These are phyloP conservation scores for Bergia puertoricense DNA, from an alignment of 92 coral and sea anemone species.

Conservation along the genomic window DNA sequence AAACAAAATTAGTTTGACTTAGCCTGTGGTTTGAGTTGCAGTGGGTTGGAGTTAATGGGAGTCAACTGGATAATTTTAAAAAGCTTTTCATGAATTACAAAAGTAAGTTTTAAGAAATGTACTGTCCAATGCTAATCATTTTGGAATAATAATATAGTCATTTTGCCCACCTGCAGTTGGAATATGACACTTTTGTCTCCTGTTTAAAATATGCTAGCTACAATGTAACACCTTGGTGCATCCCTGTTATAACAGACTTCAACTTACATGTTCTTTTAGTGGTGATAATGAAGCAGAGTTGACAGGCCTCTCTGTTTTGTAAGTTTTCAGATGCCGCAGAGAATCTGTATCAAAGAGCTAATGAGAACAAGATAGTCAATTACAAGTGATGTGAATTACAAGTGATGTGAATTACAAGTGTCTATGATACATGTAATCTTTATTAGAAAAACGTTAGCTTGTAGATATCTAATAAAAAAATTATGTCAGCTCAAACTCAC, in stretches of 20 bases:
- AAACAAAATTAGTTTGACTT: too few species aligned
- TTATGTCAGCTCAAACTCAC: too few species aligned
- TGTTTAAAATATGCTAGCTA: not conserved
- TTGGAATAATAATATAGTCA: too few species aligned
- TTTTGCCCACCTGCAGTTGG: not conserved
- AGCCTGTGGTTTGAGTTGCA: too few species aligned
- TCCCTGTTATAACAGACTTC: not conserved
- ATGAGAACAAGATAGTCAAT: constrained; percentile 6
- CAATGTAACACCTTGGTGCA: not conserved
- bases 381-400: not conserved
- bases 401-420: not conserved
- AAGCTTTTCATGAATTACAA: too few species aligned
- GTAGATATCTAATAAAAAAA: too few species aligned
- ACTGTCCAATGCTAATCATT: too few species aligned
- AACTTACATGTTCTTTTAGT: constrained; percentile 92
- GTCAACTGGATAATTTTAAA: too few species aligned
- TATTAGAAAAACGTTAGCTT: too few species aligned
- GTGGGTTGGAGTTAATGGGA: too few species aligned
- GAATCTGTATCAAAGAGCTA: constrained; percentile 97
- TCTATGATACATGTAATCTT: not conserved
- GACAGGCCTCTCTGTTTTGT: constrained; percentile 97
- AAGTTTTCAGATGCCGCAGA: constrained; percentile 87
- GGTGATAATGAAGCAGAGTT: constrained; percentile 96
- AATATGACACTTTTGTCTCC: not conserved
- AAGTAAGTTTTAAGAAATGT: too few species aligned